Evolutionary conservation across 2,113 vertebrate genomes (phyloP), one percentile per base, ranked within the genome.

Genomic region (Tyto alba): DNA sequence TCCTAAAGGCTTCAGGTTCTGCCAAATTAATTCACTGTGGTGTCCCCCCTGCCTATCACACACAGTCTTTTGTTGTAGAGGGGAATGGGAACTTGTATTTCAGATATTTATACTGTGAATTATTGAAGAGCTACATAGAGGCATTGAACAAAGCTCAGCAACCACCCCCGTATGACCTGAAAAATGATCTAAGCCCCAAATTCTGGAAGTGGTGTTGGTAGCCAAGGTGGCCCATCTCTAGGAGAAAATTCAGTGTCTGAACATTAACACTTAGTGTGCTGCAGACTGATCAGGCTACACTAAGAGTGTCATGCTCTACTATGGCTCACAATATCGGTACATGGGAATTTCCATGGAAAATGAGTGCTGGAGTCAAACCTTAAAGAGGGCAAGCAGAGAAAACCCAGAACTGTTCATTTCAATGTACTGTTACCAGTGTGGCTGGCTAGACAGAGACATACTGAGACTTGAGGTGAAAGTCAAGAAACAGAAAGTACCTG

Each of bases 1-100:
- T 72, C 0, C 0, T 38, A 60, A 69, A 90, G 48, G 13, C 40
- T 60, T 79, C 32, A 32, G 7, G 20, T 72, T 88, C 75, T 88
- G 29, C 18, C 60, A n/a, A 60, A 10, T 71, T 69, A 41, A 45
- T 59, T 59, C 68, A 32, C 45, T 34, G 9, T 41, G 19, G 68
- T 2, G 0, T 5, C 25, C 15, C 9, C 10, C 6, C 15, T 7
- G 1, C 32, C 19, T n/a, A 36, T 48, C 53, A 32, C 15, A 21
- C 3, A 3, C 1, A 75, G 13, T 52, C 45, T 47, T 56, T 21
- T n/a, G 16, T 14, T 75, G 5, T 11, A 90, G 13, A 79, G 78
- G n/a, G 71, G 41, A 75, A 74, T 13, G 16, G 47, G 13, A 55
- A 47, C 21, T 47, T 29, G 2, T 19, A 11, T 76, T 94, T 93